Evolutionary conservation across 2,113 vertebrate species (phyloP).

Genomic region (Lycaon pictus): DNA sequence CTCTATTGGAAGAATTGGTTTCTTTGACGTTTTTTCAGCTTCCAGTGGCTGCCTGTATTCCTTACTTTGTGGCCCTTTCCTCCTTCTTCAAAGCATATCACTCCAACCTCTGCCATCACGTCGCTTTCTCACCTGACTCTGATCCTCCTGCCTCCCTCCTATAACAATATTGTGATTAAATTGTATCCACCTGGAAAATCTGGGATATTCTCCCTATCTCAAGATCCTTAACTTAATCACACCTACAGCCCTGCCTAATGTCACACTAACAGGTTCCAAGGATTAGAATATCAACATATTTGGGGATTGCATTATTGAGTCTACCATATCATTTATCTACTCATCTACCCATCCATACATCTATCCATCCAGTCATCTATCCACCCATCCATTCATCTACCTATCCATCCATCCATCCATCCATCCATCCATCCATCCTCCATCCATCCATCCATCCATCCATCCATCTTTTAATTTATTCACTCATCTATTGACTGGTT

Average conservation of each 20-base stretch:
- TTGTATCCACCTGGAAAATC: neutral
- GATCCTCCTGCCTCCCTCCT: neutral
- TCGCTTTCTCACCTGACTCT: neutral
- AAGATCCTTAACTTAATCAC: neutral
- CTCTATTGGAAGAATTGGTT: neutral
- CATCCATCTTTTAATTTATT: accelerated
- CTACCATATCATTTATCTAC: too few relatives aligned
- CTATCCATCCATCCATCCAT: neutral
- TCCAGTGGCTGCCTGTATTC: neutral
- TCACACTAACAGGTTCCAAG: neutral
- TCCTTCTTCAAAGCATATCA: neutral
- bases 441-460: neutral
- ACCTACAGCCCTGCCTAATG: neutral
- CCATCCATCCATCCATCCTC: neutral
- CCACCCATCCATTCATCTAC: neutral
- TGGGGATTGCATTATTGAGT: neutral
- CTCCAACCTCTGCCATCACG: neutral
- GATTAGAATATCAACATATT: neutral
- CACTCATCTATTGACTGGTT: neutral
- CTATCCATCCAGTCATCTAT: neutral
- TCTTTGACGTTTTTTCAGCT: neutral
- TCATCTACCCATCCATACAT: neutral
- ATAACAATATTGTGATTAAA: neutral
- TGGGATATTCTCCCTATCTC: neutral
- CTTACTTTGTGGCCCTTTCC: neutral